These are phyloP conservation scores for Malurus splendens DNA, from an alignment of 2,797 vertebrate species.

Conservation along the genomic window DNA sequence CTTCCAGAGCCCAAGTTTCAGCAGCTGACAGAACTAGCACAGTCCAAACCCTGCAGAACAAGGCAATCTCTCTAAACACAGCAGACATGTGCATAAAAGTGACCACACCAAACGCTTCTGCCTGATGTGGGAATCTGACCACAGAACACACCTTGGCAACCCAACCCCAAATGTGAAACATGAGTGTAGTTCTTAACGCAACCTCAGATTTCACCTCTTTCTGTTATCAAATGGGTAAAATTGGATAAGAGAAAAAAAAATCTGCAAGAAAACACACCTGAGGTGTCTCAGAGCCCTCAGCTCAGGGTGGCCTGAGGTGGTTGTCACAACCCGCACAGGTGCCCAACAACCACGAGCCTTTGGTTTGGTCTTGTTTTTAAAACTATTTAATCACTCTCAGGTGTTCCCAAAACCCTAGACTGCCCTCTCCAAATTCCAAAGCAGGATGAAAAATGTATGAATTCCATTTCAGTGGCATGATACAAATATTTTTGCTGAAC, in stretches of 20 bases:
- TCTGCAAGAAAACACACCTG: background rate
- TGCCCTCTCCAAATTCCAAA: background rate
- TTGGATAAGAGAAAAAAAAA: background rate
- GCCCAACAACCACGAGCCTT: background rate
- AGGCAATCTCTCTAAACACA: background rate
- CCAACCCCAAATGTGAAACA: background rate
- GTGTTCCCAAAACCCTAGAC: background rate
- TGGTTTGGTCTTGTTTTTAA: background rate
- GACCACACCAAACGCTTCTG: background rate
- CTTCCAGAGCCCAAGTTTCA: background rate
- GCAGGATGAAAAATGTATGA: background rate
- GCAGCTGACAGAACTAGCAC: background rate
- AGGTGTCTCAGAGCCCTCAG: background rate
- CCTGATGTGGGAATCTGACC: background rate
- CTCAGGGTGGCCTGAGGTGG: background rate
- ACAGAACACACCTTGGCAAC: background rate
- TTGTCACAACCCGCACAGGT: fast-evolving
- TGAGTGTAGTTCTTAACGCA: background rate
- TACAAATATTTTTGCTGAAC: background rate
- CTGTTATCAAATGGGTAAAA: background rate
- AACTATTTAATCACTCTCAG: background rate
- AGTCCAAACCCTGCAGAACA: background rate
- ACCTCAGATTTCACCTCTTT: background rate
- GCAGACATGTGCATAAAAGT: background rate
- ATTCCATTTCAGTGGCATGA: background rate